Evolutionary conservation across 2,888 invertebrate species (phyloP), one percentile per base, ranked within the genome.

Genomic region (Apamea epomidion): DNA sequence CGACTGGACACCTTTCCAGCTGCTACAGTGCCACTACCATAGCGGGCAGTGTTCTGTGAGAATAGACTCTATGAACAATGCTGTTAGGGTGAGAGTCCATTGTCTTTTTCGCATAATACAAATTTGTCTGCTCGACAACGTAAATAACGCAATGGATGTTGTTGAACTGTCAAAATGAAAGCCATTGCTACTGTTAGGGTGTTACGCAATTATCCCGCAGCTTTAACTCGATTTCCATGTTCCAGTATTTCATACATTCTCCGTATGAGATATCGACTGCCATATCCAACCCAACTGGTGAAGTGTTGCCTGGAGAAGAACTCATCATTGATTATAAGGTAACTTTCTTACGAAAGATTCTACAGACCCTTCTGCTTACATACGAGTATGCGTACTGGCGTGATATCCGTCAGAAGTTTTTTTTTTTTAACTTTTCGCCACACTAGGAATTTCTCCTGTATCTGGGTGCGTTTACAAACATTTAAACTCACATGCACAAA

Each of bases 231-330:
- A 58, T 71, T 58, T 37, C 25, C 16, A 71, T 81, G 45, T 73
- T 91, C 0, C 93, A 97, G 97, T 97, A 96, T 86, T 97, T 97
- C 89, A 93, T 97, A 2, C 97, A 97, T 86, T 97, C 97, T 1
- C 97, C 97, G 0, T 97, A 92, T 83, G 97, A 97, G 86, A 95
- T 97, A 75, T 97, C 97, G 0, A 97, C 97, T 0, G 95, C 96
- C 0, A 95, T 96, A 25, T 97, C 97, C 2, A 96, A 96, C 74
- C 95, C 95, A 0, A 96, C 96, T 0, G 96, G 96, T 0, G 95
- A 95, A 76, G 93, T 97, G 2, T 81, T 90, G 81, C 94, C 95
- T 0, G 97, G 96, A 0, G 95, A 96, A 81, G 97, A 97, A 72
- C 90, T 96, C 1, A 92, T 95, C 16, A 95, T 96, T 3, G 96